Percentiles rank a stretch among this genome's conserved stretches.
These are phyloP conservation scores for Siniperca chuatsi DNA, from an alignment of 2,113 vertebrate genomes.

Conservation along the genomic window DNA sequence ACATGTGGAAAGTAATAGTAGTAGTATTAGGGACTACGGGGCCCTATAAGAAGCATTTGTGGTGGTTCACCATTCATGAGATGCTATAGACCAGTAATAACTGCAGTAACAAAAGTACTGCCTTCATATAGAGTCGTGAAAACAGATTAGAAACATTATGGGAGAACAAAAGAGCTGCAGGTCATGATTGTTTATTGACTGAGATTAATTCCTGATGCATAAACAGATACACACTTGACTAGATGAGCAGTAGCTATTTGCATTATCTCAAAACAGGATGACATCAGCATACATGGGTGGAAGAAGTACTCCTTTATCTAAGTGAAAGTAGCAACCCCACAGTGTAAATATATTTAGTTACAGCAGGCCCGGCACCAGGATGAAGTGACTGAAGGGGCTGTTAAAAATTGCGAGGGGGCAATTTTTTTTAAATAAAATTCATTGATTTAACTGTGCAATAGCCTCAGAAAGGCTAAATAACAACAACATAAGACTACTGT, in stretches of 20 bases:
- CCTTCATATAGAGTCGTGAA: not conserved
- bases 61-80: not conserved
- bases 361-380: no score
- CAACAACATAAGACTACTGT: no score
- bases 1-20: slow-evolving; percentile 18
- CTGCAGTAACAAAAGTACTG: not conserved
- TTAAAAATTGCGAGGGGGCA: no score
- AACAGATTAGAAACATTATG: not conserved
- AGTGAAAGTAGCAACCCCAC: not conserved
- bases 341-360: not conserved
- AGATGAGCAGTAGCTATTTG: not conserved
- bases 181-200: not conserved
- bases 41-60: not conserved
- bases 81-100: not conserved
- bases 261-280: not conserved
- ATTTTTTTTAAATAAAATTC: no score
- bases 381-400: no score
- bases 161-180: not conserved
- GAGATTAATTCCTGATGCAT: not conserved
- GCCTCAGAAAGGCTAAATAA: no score
- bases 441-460: no score
- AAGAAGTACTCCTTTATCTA: not conserved
- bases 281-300: not conserved
- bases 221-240: not conserved
- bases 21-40: not conserved